These are phyloP conservation scores for Bemisia tabaci DNA, from an alignment of 1,140 invertebrate genomes.

Conservation along the genomic window DNA sequence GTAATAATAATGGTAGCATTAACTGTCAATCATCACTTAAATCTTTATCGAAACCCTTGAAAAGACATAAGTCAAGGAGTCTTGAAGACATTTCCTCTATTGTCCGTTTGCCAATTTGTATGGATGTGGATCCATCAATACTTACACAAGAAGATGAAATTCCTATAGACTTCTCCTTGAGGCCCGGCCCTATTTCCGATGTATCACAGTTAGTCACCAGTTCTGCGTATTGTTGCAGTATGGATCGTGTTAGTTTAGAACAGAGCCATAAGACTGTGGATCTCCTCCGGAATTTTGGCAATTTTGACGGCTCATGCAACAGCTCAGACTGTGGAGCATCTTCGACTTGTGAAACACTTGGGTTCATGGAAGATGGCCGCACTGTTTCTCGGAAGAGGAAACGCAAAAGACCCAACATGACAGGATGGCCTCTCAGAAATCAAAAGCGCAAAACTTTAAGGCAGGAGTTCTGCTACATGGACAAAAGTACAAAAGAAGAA, in stretches of 20 bases:
- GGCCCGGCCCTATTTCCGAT: not conserved
- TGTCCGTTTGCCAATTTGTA: not conserved
- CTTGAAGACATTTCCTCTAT: not conserved
- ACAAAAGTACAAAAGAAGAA: not conserved
- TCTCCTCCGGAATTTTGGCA: not conserved
- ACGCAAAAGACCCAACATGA: conserved; percentile 17
- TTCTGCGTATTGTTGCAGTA: not conserved
- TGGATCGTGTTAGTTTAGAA: not conserved
- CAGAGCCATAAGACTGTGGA: not conserved
- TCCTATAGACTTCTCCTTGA: not conserved
- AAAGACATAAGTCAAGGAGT: not conserved
- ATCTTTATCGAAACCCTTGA: not conserved
- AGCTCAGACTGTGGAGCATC: conserved; percentile 16
- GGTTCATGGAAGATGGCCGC: conserved; percentile 8
- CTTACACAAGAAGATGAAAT: not conserved
- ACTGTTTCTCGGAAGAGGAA: conserved; percentile 11
- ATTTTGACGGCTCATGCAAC: conserved; percentile 11
- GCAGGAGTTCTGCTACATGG: not conserved
- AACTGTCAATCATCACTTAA: not conserved
- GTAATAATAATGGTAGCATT: too few relatives aligned
- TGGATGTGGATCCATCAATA: not conserved
- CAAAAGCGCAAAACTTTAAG: not conserved
- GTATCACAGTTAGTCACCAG: not conserved
- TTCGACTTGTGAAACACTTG: conserved; percentile 13
- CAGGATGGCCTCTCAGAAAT: conserved; percentile 15